These are phyloP conservation scores for Muscidifurax raptorellus DNA, from an alignment of 1,140 invertebrate species.

Conservation along the genomic window DNA sequence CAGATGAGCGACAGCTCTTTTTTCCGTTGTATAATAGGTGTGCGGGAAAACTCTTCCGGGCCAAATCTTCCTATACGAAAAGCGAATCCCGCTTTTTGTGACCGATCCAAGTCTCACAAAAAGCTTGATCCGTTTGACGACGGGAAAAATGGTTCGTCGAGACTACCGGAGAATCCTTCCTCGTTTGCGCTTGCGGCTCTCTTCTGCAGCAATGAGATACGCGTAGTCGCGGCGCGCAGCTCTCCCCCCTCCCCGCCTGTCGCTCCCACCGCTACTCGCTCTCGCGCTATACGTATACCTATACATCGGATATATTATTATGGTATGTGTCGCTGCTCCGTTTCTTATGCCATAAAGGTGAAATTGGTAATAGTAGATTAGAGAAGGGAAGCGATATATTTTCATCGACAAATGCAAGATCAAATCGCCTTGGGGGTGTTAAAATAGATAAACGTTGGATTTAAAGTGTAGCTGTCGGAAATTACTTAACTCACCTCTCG, in stretches of 20 bases:
- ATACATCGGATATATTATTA: too few species aligned
- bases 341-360: too few species aligned
- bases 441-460: too few species aligned
- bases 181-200: constrained; percentile 49
- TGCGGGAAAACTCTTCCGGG: constrained; percentile 31
- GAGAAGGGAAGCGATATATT: too few species aligned
- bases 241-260: too few species aligned
- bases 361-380: too few species aligned
- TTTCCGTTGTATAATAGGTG: neutral
- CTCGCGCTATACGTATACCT: neutral
- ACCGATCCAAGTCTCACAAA: constrained; percentile 75
- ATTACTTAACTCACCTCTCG: too few species aligned
- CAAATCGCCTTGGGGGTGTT: too few species aligned
- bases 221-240: neutral
- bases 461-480: too few species aligned
- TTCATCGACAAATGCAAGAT: too few species aligned
- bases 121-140: constrained; percentile 76
- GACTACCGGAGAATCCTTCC: constrained; percentile 62
- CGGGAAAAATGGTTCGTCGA: constrained; percentile 71
- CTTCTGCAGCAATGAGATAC: constrained; percentile 30
- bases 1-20: neutral
- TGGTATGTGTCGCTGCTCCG: too few species aligned
- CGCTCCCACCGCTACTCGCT: too few species aligned
- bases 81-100: constrained; percentile 76
- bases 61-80: constrained; percentile 74